A percentile compares a stretch with the other conserved stretches of the same genome.
Conservation (phyloP, 2,797 vertebrate species). For the Danio jaintianensis region DNA sequence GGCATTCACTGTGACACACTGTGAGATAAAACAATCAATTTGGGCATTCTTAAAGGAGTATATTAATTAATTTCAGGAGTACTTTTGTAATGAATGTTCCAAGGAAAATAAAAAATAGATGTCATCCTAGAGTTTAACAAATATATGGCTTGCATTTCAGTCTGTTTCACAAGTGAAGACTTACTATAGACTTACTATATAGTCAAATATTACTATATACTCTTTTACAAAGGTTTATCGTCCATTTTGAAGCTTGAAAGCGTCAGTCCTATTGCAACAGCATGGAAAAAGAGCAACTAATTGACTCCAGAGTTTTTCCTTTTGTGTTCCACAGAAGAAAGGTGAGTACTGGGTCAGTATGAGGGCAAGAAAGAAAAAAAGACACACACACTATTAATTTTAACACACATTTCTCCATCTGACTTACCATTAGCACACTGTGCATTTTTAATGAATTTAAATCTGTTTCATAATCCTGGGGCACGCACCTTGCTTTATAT, state of each 20-base stretch:
- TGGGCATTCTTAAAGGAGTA: no score
- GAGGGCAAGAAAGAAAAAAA: neutral
- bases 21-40: no score
- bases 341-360: neutral
- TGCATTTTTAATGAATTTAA: conserved; percentile 12
- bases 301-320: neutral
- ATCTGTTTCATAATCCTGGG: conserved; percentile 4
- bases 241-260: neutral
- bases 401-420: conserved; percentile 11
- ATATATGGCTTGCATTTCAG: neutral
- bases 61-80: no score
- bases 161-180: neutral
- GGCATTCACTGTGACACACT: no score
- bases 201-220: no score
- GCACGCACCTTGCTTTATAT: neutral
- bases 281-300: neutral
- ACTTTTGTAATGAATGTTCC: no score
- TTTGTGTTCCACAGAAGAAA: conserved; percentile 1
- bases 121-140: no score
- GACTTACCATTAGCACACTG: conserved; percentile 4
- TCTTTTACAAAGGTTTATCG: neutral
- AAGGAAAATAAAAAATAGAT: no score
- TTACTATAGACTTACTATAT: neutral
- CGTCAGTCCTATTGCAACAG: neutral
- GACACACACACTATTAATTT: neutral